These are phyloP conservation scores for Elachura formosa DNA, from an alignment of 2,113 vertebrate species.

Conservation along the genomic window DNA sequence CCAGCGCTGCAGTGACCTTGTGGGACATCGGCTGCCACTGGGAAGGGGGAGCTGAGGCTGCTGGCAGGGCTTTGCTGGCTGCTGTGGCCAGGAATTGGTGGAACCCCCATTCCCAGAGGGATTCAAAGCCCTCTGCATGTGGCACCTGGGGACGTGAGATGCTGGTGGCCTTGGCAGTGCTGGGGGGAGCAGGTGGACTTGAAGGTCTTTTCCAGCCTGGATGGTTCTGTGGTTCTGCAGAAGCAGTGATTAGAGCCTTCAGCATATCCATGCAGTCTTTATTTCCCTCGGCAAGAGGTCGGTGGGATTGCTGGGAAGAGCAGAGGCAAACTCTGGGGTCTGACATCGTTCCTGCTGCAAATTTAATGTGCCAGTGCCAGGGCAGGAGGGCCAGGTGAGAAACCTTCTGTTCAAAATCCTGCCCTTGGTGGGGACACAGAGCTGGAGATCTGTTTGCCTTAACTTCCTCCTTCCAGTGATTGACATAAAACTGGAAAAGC, in stretches of 20 bases:
- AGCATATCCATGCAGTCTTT: rapidly evolving
- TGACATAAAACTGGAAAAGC: conserved; percentile 96
- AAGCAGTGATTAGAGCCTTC: rapidly evolving
- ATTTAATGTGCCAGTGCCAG: background rate
- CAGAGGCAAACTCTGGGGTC: background rate
- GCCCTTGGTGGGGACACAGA: background rate
- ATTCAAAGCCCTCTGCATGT: background rate
- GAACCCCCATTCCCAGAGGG: background rate
- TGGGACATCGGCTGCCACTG: background rate
- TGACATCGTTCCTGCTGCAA: rapidly evolving
- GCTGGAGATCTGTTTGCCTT: conserved; percentile 62
- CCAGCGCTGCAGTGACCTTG: background rate
- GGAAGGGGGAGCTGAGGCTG: background rate
- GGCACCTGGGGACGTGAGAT: background rate
- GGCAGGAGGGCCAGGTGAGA: background rate
- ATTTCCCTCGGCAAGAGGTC: background rate
- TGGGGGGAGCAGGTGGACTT: background rate
- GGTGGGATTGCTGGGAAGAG: background rate
- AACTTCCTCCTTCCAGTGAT: conserved; percentile 86
- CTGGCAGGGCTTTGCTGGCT: background rate
- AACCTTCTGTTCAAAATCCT: background rate
- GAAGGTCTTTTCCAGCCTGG: background rate
- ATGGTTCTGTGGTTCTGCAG: background rate
- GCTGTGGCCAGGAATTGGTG: background rate
- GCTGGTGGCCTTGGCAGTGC: background rate